Evolutionary conservation across 2,888 invertebrate species (phyloP), one percentile per base, ranked within the genome.

Genomic region (Caenorhabditis plicata): DNA sequence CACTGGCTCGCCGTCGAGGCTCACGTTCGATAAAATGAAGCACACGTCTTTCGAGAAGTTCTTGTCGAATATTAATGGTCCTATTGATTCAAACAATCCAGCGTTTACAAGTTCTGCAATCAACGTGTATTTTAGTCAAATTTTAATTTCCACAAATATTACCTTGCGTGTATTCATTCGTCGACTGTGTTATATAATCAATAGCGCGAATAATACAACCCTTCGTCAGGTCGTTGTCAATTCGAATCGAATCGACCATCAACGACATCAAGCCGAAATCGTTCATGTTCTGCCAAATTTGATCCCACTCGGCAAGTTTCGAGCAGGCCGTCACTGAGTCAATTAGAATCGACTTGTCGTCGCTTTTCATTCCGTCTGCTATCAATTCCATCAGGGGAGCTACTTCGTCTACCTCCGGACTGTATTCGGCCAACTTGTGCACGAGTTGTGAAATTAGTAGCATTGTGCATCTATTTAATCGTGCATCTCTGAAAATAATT

Each of bases 1-100:
- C 0, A 19, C 33, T 2, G 43, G 32, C 19, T 43, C 49, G 26
- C 60, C 54, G 29, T 61, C 61, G 19, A 38, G 47, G n/a, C 49
- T 51, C 26, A 61, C 55, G 17, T 61, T 61, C 7, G 61, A 46
- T 4, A 61, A 40, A 5, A 61, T 44, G 33, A 55, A 61, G 35
- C 61, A 61, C 2, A 61, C 44, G 23, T 61, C 61, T 17, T 44
- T 54, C 0, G 61, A 48, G 32, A 60, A 33, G 23, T 45, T 54
- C 17, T 50, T 54, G 8, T 47, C 47, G 38, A 47, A 43, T 4
- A 61, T 41, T 13, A 61, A 43, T 17, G 44, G 35, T 47, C 41
- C 50, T 1, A 61, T 17, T 5, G 39, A 39, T 5, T 46, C 47
- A 8, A 61, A 22, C 8, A 61, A 31, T n/a, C 61, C 61, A 13